Evolutionary conservation across 2,113 vertebrate genomes (phyloP).

Genomic region (Saguinus midas): DNA sequence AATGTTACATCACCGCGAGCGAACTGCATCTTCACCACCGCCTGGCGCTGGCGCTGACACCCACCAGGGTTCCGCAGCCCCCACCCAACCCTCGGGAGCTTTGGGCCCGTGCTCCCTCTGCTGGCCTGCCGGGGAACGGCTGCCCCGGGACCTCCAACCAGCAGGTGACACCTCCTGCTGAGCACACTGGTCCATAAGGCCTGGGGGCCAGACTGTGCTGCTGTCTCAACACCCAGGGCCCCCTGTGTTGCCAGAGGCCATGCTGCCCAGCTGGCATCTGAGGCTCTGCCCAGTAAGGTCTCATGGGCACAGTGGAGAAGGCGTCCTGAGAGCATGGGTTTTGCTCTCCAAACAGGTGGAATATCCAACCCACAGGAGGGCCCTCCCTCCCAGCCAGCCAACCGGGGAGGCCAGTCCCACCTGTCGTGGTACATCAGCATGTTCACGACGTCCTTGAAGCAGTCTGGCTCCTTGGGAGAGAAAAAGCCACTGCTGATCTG

Average conservation of each 20-base stretch:
- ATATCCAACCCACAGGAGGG: neutral
- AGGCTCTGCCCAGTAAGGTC: neutral
- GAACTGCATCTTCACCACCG: neutral
- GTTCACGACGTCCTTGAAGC: conserved; percentile 88
- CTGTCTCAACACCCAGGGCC: neutral
- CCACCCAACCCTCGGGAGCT: too few species aligned
- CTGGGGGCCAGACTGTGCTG: neutral
- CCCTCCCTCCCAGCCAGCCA: neutral
- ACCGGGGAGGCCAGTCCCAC: conserved; percentile 64
- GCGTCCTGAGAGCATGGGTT: neutral
- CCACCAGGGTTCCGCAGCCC: neutral
- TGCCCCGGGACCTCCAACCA: neutral
- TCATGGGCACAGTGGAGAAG: neutral
- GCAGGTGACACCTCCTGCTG: neutral
- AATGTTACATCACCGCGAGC: neutral
- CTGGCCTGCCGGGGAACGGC: neutral
- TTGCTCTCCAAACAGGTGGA: neutral
- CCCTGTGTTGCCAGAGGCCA: neutral
- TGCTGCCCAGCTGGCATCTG: too few species aligned
- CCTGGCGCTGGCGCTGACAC: neutral
- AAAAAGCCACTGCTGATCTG: conserved; percentile 89
- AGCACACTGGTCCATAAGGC: neutral
- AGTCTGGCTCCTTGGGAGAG: conserved; percentile 86
- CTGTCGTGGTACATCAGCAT: conserved; percentile 92
- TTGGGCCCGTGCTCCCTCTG: neutral